Evolutionary conservation across 2,888 invertebrate genomes (phyloP).

Genomic region (Odontomyia ornata): DNA sequence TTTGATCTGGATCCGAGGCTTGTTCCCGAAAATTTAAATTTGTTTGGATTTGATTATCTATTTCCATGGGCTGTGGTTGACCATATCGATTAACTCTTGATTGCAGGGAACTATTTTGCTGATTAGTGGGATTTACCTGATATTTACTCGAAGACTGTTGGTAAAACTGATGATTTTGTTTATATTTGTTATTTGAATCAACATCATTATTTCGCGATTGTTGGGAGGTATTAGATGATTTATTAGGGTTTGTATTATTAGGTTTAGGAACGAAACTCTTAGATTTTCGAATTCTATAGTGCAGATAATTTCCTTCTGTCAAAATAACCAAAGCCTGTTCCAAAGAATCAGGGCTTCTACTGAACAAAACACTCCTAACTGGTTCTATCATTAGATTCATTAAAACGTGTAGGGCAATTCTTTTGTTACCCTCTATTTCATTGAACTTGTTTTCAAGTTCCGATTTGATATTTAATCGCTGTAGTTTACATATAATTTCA

Average conservation of each 20-base stretch:
- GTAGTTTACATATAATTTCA: neutral
- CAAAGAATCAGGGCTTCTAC: neutral
- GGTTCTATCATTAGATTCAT: conserved; percentile 20
- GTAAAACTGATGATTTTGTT: neutral
- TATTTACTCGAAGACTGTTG: neutral
- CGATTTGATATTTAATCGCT: neutral
- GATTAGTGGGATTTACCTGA: neutral
- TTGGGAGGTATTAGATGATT: neutral
- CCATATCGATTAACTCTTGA: neutral
- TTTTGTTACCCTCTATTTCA: neutral
- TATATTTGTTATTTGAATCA: neutral
- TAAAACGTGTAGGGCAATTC: neutral
- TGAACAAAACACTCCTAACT: conserved; percentile 1
- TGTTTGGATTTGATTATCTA: neutral
- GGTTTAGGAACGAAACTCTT: neutral
- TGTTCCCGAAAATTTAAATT: conserved; percentile 25
- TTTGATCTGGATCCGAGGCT: conserved; percentile 21
- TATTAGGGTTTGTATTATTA: neutral
- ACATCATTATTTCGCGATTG: too few relatives aligned
- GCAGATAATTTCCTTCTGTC: neutral
- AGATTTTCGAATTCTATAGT: neutral
- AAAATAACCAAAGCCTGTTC: conserved; percentile 9
- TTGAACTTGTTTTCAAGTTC: neutral
- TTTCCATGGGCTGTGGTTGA: conserved; percentile 33
- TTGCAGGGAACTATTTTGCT: neutral